phyloP scores from a whole-genome alignment of 1,140 invertebrate genomes.

The Heliconius hermathena region DNA sequence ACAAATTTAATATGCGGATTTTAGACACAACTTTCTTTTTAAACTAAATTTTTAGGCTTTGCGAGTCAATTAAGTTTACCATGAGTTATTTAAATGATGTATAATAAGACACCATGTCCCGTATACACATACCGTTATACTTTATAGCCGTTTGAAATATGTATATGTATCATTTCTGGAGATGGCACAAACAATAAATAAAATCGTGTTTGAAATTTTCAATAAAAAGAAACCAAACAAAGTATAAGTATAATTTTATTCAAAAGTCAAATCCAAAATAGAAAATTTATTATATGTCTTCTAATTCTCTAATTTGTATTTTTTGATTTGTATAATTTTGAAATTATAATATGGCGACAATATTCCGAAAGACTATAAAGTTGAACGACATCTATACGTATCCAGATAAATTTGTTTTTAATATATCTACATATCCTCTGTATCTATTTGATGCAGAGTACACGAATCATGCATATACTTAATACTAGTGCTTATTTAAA shows the following conservation, averaged over 20 bases:
- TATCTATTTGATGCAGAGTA: constrained; percentile 6
- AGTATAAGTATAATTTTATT: background rate
- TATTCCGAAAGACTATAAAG: background rate
- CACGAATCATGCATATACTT: constrained; percentile 21
- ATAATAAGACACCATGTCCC: background rate
- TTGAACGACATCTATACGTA: background rate
- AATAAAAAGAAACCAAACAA: background rate
- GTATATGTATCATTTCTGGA: background rate
- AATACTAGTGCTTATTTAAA: constrained; percentile 24
- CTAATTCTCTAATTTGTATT: no score
- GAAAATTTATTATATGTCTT: no score
- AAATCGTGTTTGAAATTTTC: background rate
- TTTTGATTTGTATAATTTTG: no score
- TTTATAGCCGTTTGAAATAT: background rate
- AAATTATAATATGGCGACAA: background rate
- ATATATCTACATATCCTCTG: constrained; percentile 12
- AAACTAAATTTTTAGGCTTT: background rate
- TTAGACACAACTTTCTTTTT: background rate
- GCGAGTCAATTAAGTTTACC: background rate
- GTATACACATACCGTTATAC: background rate
- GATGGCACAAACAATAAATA: background rate
- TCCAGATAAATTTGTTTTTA: constrained; percentile 15
- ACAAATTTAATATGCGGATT: background rate
- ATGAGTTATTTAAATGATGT: background rate
- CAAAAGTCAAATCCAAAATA: background rate